Evolutionary conservation across 2,113 vertebrate genomes (phyloP).

Genomic region (Sphyrna mokarran): DNA sequence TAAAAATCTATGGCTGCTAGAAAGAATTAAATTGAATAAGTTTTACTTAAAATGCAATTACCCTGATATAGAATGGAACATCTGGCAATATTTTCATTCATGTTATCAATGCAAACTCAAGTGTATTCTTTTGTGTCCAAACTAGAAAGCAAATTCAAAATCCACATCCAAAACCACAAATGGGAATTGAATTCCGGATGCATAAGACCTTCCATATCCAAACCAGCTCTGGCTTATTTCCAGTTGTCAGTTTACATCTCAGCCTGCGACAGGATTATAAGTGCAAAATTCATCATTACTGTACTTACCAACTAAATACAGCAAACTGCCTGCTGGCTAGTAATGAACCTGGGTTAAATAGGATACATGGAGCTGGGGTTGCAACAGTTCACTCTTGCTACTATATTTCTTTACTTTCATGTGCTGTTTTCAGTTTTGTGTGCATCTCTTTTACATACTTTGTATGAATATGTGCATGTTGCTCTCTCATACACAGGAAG

Average conservation of each 20-base stretch:
- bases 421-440: not conserved
- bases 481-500: not conserved
- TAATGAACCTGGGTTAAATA: not conserved
- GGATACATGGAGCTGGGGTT: not conserved
- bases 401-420: not conserved
- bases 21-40: not conserved
- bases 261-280: not conserved
- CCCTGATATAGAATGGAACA: not conserved
- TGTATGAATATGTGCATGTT: not conserved
- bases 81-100: not conserved
- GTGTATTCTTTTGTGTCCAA: not conserved
- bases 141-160: not conserved
- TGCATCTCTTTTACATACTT: not conserved
- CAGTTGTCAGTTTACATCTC: not conserved
- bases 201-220: not conserved
- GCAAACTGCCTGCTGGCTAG: not conserved
- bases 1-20: not conserved
- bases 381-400: not conserved
- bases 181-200: not conserved
- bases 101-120: not conserved
- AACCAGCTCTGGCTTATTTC: not conserved
- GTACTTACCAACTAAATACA: not conserved
- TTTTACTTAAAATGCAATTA: slow-evolving; percentile 14
- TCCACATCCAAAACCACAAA: not conserved
- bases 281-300: not conserved